Base-by-base conservation (phyloP, 2,888 invertebrate genomes). In the Thera obeliscata region DNA sequence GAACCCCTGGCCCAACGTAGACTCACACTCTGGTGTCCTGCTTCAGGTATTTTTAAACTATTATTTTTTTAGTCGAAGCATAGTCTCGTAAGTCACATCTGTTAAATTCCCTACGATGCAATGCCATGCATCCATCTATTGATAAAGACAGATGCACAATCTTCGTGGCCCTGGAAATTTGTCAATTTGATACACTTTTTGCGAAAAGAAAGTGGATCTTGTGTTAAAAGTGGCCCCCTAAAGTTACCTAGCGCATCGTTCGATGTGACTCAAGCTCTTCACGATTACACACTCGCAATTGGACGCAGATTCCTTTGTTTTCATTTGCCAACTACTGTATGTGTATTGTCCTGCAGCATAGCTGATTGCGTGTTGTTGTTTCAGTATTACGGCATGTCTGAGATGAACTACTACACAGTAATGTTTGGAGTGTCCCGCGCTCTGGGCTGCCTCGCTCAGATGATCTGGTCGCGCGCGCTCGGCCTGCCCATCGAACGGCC, bases 1-100 rank as follows among this genome's bases (percentile, higher is more conserved):
- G 95, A 99, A 99, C 95, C 99, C 99, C 72, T 99, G 98, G 98
- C 99, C 99, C 76, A 99, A 99, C 88, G 99, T 99, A 78, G 99
- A 99, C 93, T 98, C 99, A 35, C 98, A 99, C 94, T 98, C 98
- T 74, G 99, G 99, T 76, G 98, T 98, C 59, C 95, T 98, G 60
- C 94, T 98, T 78, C 97, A 97, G 96, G 97, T 97, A 78, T 9
- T 46, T 22, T 22, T 22, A 22, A 22, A 22, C 1, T 22, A 22
- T 22, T 22, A 22, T 22, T 22, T 22, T 22, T 22, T 22, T 22
- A 22, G 22, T 22, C 22, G 1, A 22, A 22, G 22, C 22, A 22
- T 22, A 22, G 22, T 22, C 22, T 22, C 1, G 22, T 22, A 22
- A 22, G 22, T 22, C 22, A 22, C 22, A 22, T 22, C 22, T 22